Base-by-base conservation (phyloP, 2,113 vertebrate genomes). In the Diadophis punctatus region DNA sequence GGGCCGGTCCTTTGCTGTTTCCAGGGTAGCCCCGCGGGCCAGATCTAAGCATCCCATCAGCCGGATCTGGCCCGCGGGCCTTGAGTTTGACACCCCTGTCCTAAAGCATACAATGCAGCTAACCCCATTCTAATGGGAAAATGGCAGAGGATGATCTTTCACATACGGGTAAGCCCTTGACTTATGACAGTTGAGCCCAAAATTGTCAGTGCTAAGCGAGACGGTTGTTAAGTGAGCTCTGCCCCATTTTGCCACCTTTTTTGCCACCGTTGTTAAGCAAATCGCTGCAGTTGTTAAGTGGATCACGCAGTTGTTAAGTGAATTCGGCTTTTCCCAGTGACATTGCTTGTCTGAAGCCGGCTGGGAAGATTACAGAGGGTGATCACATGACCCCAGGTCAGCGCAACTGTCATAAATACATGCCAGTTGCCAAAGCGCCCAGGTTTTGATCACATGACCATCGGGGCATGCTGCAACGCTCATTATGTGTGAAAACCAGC, bases 391-490 rank as follows among this genome's bases (percentile, higher is more conserved):
- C 3, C 25, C 12, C 63, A 68, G 14, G 12, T 16, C 30, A n/a
- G 0, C 30, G 14, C 63, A 68, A 68, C 30, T 68, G 30, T 68
- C 30, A 16, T 68, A n/a, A 68, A 68, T 68, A n/a, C 63, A 34
- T 34, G 63, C 30, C 63, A 68, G 63, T 16, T 68, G 60, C 63
- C 63, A 68, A 46, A 68, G 63, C 63, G n/a, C 4, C 63, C 63
- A 68, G 25, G 16, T 68, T 68, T 68, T 16, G 63, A 68, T 16
- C 30, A 16, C 30, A 16, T 68, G 60, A 16, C 30, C 4, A n/a
- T 16, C 30, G 63, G 1, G 12, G 8, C 25, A 16, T n/a, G 30
- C 12, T 16, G 30, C 30, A 6, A n/a, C 0, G 4, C 11, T 14
- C 11, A 0, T n/a, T 8, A 68, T n/a, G 30, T 16, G 30, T 68